Conservation (phyloP, 1,140 invertebrate species). For the Thaumatotibia leucotreta region DNA sequence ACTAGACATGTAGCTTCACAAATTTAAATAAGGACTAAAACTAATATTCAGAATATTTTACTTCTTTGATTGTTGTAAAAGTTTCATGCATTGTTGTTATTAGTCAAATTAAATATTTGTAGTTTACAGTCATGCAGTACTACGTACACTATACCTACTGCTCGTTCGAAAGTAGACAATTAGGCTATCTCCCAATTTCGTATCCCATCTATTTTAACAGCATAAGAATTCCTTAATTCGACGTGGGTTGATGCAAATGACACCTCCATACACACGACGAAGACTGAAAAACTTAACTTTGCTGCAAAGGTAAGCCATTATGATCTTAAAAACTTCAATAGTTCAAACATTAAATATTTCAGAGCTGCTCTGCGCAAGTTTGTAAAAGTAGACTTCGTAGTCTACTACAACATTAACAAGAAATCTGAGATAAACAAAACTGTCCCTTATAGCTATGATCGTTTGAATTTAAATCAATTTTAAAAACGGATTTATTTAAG, state of each 20-base stretch:
- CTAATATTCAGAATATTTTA: too few relatives aligned
- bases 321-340: slow-evolving; percentile 24
- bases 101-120: too few relatives aligned
- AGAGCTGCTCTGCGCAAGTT: background rate
- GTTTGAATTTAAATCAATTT: background rate
- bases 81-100: too few relatives aligned
- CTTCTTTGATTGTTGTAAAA: too few relatives aligned
- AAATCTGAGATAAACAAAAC: background rate
- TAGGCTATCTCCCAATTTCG: slow-evolving; percentile 24
- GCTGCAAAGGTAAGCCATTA: slow-evolving; percentile 1
- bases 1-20: too few relatives aligned
- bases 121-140: too few relatives aligned
- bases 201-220: slow-evolving; percentile 35
- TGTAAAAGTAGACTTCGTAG: slow-evolving; percentile 19
- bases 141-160: too few relatives aligned
- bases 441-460: background rate
- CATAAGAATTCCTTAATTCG: slow-evolving; percentile 54
- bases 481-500: background rate
- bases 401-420: background rate
- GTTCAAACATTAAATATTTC: background rate
- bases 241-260: slow-evolving; percentile 69
- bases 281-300: slow-evolving; percentile 19
- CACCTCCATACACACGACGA: slow-evolving; percentile 41
- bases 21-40: too few relatives aligned
- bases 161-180: slow-evolving; percentile 19